These are phyloP conservation scores for Saxicola maurus DNA, from an alignment of 2,797 vertebrate genomes.

Conservation along the genomic window DNA sequence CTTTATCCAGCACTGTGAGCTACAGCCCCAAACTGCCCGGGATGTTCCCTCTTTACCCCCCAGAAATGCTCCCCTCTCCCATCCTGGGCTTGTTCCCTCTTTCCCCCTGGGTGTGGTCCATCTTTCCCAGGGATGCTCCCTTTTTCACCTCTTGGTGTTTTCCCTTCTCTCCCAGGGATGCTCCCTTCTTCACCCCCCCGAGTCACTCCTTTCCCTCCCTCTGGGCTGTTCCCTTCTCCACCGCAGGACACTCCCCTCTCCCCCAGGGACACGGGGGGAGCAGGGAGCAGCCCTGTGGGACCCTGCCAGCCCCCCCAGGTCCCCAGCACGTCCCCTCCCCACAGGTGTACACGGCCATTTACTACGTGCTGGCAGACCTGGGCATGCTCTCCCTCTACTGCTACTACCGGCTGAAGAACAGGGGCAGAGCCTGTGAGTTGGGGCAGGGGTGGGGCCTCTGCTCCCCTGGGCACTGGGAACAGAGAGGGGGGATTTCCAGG, in stretches of 20 bases:
- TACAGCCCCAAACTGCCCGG: not conserved
- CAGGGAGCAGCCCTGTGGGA: not conserved
- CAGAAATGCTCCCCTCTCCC: not conserved
- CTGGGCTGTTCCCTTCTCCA: not conserved
- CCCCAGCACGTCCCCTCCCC: not conserved
- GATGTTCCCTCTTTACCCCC: not conserved
- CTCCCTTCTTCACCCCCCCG: not conserved
- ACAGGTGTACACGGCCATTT: slow-evolving; percentile 88
- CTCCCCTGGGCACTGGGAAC: not conserved
- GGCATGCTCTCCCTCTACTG: slow-evolving; percentile 84
- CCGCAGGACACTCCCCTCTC: not conserved
- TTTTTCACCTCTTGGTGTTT: not conserved
- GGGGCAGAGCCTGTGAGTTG: slow-evolving; percentile 21
- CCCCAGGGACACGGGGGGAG: not conserved
- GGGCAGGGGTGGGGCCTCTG: not conserved
- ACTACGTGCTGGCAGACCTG: slow-evolving; percentile 88
- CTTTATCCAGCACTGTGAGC: not conserved
- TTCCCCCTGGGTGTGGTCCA: accelerated
- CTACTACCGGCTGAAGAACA: slow-evolving; percentile 81
- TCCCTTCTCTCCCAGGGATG: not conserved
- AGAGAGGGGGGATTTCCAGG: not conserved
- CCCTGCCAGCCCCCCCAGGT: not conserved
- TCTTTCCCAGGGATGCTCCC: not conserved
- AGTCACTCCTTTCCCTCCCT: not conserved
- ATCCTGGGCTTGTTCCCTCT: not conserved